These are phyloP conservation scores for Aphelenchoides besseyi DNA, from an alignment of 1,140 invertebrate genomes.

Conservation along the genomic window DNA sequence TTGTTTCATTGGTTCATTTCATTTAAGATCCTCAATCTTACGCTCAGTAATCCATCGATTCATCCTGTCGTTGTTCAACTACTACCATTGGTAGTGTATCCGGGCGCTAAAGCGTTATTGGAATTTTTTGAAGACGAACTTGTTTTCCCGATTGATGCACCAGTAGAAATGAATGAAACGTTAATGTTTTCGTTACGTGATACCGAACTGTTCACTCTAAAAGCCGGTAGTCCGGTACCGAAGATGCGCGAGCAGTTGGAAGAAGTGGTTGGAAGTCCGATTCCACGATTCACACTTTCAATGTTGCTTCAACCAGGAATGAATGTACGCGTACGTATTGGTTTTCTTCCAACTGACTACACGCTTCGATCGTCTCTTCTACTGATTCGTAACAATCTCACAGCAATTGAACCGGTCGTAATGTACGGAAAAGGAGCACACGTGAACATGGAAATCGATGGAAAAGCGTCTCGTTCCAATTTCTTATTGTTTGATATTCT, in stretches of 20 bases:
- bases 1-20: constrained; percentile 27
- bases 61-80: constrained; percentile 66
- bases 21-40: constrained; percentile 66
- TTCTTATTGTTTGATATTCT: constrained; percentile 78
- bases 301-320: constrained; percentile 66
- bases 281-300: constrained; percentile 64
- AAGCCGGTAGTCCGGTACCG: constrained; percentile 63
- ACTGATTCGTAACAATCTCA: constrained; percentile 80
- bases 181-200: constrained; percentile 66
- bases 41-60: constrained; percentile 67
- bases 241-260: constrained; percentile 65
- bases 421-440: constrained; percentile 77
- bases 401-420: constrained; percentile 79
- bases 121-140: constrained; percentile 62
- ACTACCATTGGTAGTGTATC: constrained; percentile 66
- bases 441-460: constrained; percentile 85
- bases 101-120: constrained; percentile 65
- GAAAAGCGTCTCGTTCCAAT: constrained; percentile 75
- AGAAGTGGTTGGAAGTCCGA: constrained; percentile 63
- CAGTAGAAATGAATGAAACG: constrained; percentile 63
- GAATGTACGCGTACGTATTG: constrained; percentile 66
- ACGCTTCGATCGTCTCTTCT: constrained; percentile 66
- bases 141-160: constrained; percentile 42
- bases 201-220: constrained; percentile 65
- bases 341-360: constrained; percentile 67